Base-by-base conservation (phyloP, 2,888 invertebrate genomes). In the Hemaris fuciformis region DNA sequence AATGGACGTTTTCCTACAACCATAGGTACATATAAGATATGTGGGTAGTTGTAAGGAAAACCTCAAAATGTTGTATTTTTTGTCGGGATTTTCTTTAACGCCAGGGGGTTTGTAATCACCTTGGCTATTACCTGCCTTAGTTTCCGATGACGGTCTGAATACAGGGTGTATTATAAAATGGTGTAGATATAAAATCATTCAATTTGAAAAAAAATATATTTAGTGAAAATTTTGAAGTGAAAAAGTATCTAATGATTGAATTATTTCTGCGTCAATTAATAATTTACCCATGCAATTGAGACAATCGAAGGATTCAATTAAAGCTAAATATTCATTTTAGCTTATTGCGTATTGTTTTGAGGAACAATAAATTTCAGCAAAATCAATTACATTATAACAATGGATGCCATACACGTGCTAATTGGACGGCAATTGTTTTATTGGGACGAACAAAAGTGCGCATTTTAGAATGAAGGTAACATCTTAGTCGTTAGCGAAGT, bases 401-500 rank as follows among this genome's bases (percentile, higher is more conserved):
- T 53, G 18, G 18, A 3, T 13, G 13, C 22, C 23, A 31, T 31
- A 53, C 53, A 53, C 53, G 53, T 53, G 53, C 27, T 31, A 31
- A 53, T 53, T 53, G 53, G 31, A 27, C 31, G 53, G 53, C 31
- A 53, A 53, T 31, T 53, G 53, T 53, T 53, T 31, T 18, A 45
- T 10, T 45, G 22, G 18, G 53, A 5, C 53, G 18, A 59, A 59
- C 58, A 59, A 59, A 41, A 59, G 43, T 43, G 18, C 58, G 59
- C 31, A 62, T 66, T 69, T 64, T 58, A 56, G 64, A 69, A 66
- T 64, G 66, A 63, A 64, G 13, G 46, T 72, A 72, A 72, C 65
- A 74, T 79, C 75, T 73, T 73, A 73, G 77, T 80, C 79, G 81
- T 83, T 83, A 80, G 74, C 75, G 70, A 75, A 62, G 68, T 67